These are phyloP conservation scores for Coleophora deauratella DNA, from an alignment of 2,888 invertebrate species.

Conservation along the genomic window DNA sequence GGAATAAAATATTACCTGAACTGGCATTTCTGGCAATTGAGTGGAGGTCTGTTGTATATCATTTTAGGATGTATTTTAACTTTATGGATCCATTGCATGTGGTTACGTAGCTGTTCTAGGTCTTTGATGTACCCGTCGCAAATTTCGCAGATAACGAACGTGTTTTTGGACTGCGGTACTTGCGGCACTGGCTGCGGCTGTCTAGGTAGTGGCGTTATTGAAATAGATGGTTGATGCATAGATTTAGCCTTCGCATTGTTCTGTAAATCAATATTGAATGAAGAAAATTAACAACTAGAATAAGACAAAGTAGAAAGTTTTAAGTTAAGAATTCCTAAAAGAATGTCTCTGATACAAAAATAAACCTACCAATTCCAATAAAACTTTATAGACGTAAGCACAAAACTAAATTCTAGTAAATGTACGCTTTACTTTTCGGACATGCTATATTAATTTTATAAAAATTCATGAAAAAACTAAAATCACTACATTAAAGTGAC, in stretches of 20 bases:
- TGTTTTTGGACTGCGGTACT: constrained; percentile 69
- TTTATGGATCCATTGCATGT: constrained; percentile 99
- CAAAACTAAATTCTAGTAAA: no score
- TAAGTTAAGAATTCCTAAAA: no score
- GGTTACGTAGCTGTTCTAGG: constrained; percentile 92
- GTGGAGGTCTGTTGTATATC: constrained; percentile 94
- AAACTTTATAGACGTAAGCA: no score
- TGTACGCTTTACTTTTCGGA: no score
- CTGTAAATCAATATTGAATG: constrained; percentile 25
- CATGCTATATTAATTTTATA: no score
- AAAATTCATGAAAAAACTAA: no score
- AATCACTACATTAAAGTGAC: no score
- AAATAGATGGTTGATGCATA: constrained; percentile 86
- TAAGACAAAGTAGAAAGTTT: no score
- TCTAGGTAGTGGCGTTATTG: constrained; percentile 89
- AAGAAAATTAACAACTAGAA: no score
- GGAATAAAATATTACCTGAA: constrained; percentile 61
- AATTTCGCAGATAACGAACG: constrained; percentile 96
- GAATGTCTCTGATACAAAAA: no score
- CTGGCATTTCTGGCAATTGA: constrained; percentile 97
- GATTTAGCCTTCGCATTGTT: constrained; percentile 36
- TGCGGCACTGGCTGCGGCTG: constrained; percentile 49
- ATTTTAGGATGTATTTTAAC: constrained; percentile 97
- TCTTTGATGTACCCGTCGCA: constrained; percentile 98
- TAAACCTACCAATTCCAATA: no score